phyloP scores from a whole-genome alignment of 2,797 vertebrate genomes.

The Rhabdomys pumilio region DNA sequence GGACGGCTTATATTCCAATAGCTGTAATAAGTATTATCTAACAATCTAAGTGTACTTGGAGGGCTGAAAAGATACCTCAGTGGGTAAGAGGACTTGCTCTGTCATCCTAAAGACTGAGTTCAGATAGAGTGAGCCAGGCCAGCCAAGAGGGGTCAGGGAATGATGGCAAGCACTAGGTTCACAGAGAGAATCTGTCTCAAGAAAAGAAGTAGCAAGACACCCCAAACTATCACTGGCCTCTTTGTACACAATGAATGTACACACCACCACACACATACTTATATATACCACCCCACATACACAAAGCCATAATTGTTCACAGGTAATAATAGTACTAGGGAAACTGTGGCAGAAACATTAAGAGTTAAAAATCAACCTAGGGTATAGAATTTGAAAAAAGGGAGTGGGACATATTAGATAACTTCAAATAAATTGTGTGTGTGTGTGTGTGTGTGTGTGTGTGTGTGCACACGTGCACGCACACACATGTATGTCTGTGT shows the following conservation, averaged over 20 bases:
- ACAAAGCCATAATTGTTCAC: neutral
- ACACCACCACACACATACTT: neutral
- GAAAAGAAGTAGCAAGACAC: neutral
- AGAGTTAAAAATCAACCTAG: neutral
- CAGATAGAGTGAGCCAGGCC: neutral
- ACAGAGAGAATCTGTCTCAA: neutral
- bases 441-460: neutral
- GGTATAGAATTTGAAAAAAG: neutral
- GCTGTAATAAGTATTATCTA: constrained; percentile 63
- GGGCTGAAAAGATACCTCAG: neutral
- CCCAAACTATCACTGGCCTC: neutral
- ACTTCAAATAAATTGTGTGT: neutral
- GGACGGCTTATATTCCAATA: constrained; percentile 59
- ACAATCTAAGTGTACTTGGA: constrained; percentile 32
- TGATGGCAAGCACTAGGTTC: neutral
- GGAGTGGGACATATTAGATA: neutral
- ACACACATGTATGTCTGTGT: neutral
- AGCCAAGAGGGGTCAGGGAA: neutral
- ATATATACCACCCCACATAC: neutral
- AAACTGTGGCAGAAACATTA: neutral
- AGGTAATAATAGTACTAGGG: neutral
- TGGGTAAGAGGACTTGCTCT: neutral
- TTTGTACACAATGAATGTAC: neutral
- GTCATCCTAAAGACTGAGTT: neutral
- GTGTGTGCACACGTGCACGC: neutral